A percentile compares a stretch with the other conserved stretches of the same genome.
Conservation (phyloP, 2,888 invertebrate species). For the Mesorhabditis sp. region DNA sequence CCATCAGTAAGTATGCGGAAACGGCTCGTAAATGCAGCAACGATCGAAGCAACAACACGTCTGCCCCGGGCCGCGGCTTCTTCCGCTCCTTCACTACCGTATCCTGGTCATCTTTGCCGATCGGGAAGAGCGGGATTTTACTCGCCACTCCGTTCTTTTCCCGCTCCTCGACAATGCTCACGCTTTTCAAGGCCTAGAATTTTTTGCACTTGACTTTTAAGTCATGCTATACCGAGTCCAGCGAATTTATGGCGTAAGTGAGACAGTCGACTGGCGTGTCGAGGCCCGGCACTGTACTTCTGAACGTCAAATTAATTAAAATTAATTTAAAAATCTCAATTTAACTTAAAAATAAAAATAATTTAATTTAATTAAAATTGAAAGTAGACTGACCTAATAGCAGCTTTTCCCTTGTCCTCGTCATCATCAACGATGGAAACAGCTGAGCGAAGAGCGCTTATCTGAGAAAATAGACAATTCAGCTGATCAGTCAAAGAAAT, state of each 20-base stretch:
- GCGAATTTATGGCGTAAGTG: background rate
- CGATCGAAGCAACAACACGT: background rate
- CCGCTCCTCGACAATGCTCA: background rate
- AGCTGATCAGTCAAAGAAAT: too few species aligned
- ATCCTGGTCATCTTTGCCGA: slow-evolving; percentile 1
- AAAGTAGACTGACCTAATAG: background rate
- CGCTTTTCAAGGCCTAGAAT: background rate
- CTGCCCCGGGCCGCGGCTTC: background rate
- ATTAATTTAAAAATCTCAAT: background rate
- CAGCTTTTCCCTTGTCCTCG: background rate
- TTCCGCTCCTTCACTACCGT: background rate
- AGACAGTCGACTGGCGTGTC: background rate
- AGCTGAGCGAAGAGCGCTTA: background rate
- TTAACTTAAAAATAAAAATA: background rate
- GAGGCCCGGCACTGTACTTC: background rate
- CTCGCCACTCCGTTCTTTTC: background rate
- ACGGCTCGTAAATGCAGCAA: background rate
- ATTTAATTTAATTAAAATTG: background rate
- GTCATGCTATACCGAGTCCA: too few species aligned
- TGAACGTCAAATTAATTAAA: background rate
- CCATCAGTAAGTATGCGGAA: background rate
- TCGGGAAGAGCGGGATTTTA: background rate
- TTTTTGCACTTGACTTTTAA: too few species aligned
- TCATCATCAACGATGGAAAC: background rate
- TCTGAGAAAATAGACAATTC: too few species aligned